Base-by-base conservation (phyloP, 2,797 vertebrate species). In the Argya squamiceps region DNA sequence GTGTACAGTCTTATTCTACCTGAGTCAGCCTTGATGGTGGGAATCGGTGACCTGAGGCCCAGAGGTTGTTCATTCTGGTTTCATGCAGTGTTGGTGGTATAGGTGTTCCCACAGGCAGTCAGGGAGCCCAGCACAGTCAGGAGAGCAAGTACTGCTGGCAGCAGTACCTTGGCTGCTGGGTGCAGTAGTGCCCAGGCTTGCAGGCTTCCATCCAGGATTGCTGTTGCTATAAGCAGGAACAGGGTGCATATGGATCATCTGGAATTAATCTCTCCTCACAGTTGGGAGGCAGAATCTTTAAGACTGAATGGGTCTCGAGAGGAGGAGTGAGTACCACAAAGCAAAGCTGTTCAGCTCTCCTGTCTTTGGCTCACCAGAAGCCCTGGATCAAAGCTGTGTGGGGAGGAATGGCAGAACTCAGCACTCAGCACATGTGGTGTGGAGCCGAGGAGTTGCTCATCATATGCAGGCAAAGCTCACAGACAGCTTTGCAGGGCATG, bases 371-470 rank as follows among this genome's bases (percentile, higher is more conserved):
- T 84, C 0, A 0, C 39, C 8, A 6, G 58, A 55, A 89, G 63
- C 70, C 26, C 46, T 49, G 41, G 37, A 17, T 63, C 43, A 27
- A 59, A 76, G 56, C 75, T 73, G 4, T 0, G 43, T 73, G 30
- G 36, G 32, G 47, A 59, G 21, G 32, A 44, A 34, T 62, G 76
- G 26, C 58, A 53, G 56, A n/a, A 23, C 44, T 83, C 10, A 85
- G 64, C 71, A 11, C 41, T 69, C 6, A 5, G n/a, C 19, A n/a
- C 29, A 24, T 11, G 67, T 3, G 0, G 67, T 3, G 0, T 30
- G 70, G 58, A n/a, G 32, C 69, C 1, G 6, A 15, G 1, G 52
- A 68, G 62, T 34, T 5, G 0, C 21, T 6, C 1, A 0, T 50
- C 12, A 5, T 24, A 7, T 16, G 44, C 36, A 32, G 47, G 49